phyloP scores from a whole-genome alignment of 2,888 invertebrate species.

The Apamea epomidion region DNA sequence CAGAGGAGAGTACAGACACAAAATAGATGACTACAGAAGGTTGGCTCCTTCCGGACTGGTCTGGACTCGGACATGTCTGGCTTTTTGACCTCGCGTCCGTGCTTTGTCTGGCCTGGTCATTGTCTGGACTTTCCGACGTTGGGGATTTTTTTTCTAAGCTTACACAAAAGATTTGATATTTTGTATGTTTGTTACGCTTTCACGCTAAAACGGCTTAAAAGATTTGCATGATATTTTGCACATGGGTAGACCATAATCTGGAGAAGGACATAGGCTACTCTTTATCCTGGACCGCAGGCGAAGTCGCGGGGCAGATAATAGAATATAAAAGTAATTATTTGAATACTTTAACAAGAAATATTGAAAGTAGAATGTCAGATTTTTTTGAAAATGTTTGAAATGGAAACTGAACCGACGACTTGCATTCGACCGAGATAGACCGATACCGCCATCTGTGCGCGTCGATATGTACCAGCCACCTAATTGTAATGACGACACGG shows the following conservation, averaged over 20 bases:
- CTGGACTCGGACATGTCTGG: neutral
- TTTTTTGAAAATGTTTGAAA: neutral
- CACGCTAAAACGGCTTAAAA: too few species aligned
- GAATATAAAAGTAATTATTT: neutral
- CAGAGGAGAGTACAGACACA: slow-evolving; percentile 17
- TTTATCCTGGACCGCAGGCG: too few species aligned
- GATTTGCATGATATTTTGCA: too few species aligned
- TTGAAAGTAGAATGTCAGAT: neutral
- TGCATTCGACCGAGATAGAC: too few species aligned
- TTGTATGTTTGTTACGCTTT: too few species aligned
- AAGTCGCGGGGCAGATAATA: too few species aligned
- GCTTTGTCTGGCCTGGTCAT: neutral
- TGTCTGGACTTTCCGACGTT: neutral
- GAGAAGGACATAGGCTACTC: too few species aligned
- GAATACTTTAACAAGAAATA: neutral
- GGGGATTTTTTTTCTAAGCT: neutral
- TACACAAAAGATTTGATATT: too few species aligned
- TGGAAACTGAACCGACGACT: neutral
- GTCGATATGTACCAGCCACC: neutral
- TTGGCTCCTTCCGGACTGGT: neutral
- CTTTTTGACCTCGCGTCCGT: neutral
- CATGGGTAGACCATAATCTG: too few species aligned
- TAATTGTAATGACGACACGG: too few species aligned
- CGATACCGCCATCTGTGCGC: neutral
- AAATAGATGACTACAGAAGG: neutral